These are phyloP conservation scores for Cavia aperea DNA, from an alignment of 2,113 vertebrate genomes.

Conservation along the genomic window DNA sequence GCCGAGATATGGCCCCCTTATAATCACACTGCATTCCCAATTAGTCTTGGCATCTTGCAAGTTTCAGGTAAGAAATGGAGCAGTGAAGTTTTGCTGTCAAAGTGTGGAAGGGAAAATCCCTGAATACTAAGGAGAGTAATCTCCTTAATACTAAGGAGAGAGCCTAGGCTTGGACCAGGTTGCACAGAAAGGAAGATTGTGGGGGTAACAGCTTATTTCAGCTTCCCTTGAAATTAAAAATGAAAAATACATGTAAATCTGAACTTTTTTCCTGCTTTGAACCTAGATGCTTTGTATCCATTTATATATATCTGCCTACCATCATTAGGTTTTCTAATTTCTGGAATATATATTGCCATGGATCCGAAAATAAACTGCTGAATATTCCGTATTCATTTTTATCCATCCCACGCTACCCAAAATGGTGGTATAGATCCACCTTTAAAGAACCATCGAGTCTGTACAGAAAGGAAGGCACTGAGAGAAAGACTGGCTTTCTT, in stretches of 20 bases:
- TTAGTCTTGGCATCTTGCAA: neutral
- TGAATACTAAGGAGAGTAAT: neutral
- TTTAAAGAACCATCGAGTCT: neutral
- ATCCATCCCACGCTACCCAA: slow-evolving; percentile 33
- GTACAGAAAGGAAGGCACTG: neutral
- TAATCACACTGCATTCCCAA: neutral
- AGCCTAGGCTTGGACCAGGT: neutral
- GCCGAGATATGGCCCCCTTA: neutral
- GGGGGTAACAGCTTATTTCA: neutral
- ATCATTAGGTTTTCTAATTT: slow-evolving; percentile 45
- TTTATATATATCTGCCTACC: neutral
- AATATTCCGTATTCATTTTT: slow-evolving; percentile 38
- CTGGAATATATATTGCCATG: neutral
- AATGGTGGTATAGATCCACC: neutral
- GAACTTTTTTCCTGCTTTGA: neutral
- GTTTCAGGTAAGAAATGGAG: neutral
- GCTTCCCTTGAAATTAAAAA: slow-evolving; percentile 8
- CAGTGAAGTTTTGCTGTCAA: neutral
- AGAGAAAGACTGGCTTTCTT: neutral
- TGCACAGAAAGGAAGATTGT: neutral
- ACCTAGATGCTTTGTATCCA: neutral
- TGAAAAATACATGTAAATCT: neutral
- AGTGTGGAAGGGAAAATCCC: neutral
- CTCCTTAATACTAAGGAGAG: neutral
- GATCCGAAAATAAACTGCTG: slow-evolving; percentile 33